phyloP scores from a whole-genome alignment of 2,113 vertebrate species.

The Perccottus glenii region DNA sequence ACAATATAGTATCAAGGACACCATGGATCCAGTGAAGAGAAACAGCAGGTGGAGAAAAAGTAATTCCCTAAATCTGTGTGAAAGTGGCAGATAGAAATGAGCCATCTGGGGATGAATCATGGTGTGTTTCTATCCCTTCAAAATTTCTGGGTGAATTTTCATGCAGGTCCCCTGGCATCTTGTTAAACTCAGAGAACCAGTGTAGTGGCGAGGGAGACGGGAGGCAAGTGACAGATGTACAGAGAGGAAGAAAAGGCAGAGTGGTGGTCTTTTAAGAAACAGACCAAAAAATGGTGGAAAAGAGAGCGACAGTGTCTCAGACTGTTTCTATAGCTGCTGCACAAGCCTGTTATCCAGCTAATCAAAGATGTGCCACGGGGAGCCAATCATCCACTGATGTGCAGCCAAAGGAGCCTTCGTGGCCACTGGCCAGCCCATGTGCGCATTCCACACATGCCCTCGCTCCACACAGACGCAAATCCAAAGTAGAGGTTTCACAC shows the following conservation, averaged over 20 bases:
- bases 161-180: slow-evolving; percentile 63
- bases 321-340: slow-evolving; percentile 35
- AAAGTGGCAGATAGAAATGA: slow-evolving; percentile 32
- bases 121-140: slow-evolving; percentile 53
- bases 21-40: slow-evolving; percentile 7
- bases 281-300: slow-evolving; percentile 35
- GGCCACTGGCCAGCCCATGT: neutral
- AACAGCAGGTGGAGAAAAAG: slow-evolving; percentile 17
- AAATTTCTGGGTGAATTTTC: slow-evolving; percentile 57
- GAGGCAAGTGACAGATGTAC: slow-evolving; percentile 56
- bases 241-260: slow-evolving; percentile 41
- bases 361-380: slow-evolving; percentile 65
- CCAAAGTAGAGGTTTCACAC: neutral
- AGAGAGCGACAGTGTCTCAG: slow-evolving; percentile 25
- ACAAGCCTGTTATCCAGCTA: slow-evolving; percentile 50
- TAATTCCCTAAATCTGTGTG: slow-evolving; percentile 11
- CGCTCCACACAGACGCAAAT: neutral
- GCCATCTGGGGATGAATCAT: slow-evolving; percentile 66
- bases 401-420: slow-evolving; percentile 26
- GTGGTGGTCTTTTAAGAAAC: slow-evolving; percentile 46
- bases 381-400: slow-evolving; percentile 61
- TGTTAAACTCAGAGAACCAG: slow-evolving; percentile 65
- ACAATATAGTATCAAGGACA: neutral
- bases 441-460: slow-evolving; percentile 1
- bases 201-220: slow-evolving; percentile 24